A percentile compares a stretch with the other conserved stretches of the same genome.
Conservation (phyloP, 2,113 vertebrate genomes). For the Cairina moschata region DNA sequence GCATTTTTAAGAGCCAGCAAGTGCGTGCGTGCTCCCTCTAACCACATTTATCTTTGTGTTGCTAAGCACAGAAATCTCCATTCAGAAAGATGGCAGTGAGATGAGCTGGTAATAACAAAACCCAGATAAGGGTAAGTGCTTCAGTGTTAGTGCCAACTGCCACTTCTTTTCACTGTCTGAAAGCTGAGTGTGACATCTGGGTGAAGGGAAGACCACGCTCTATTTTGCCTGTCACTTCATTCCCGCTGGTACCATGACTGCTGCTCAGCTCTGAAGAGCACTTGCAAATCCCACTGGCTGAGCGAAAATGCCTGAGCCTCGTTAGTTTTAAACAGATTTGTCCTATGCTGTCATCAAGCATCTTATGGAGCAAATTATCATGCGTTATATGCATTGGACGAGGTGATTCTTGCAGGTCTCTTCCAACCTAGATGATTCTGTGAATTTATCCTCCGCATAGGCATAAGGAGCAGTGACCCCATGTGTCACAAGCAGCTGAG, state of each 20-base stretch:
- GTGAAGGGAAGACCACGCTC: slow-evolving; percentile 1
- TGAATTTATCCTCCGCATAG: neutral
- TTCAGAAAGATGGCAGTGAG: neutral
- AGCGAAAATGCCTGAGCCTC: neutral
- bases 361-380: neutral
- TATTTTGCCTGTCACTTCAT: slow-evolving; percentile 30
- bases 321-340: neutral
- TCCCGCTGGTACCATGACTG: slow-evolving; percentile 4
- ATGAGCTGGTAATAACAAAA: neutral
- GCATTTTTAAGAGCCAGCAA: neutral
- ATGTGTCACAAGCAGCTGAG: neutral
- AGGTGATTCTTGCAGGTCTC: too few species aligned
- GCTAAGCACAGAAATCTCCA: neutral
- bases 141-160: neutral
- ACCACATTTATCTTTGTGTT: neutral
- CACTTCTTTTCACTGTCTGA: slow-evolving; percentile 1
- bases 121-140: neutral
- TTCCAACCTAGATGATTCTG: too few species aligned
- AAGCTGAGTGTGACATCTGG: slow-evolving; percentile 51
- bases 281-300: neutral
- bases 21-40: neutral
- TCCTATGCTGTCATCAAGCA: neutral
- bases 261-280: neutral
- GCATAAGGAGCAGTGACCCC: neutral
- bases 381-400: neutral